Conservation (phyloP, 2,113 vertebrate species). For the Strix uralensis region DNA sequence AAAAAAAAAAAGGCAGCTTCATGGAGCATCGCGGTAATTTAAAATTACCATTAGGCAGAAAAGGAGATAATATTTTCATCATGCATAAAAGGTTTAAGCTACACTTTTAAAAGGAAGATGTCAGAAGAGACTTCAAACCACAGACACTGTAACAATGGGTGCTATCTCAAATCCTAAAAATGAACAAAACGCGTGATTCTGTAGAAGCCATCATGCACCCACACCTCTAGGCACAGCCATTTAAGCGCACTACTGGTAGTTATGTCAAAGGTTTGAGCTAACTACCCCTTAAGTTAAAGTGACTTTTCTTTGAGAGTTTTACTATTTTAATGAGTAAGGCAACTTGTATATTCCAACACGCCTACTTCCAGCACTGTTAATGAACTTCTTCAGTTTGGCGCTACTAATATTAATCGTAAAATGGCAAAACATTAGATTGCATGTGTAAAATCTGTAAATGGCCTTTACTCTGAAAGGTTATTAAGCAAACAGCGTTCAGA, state of each 20-base stretch:
- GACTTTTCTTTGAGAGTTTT: background rate
- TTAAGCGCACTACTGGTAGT: background rate
- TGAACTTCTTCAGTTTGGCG: background rate
- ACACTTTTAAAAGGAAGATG: background rate
- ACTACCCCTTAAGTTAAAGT: background rate
- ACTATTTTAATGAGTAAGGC: background rate
- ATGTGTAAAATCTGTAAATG: background rate
- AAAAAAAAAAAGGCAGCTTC: background rate
- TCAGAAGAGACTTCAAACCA: background rate
- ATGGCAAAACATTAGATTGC: background rate
- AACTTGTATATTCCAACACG: background rate
- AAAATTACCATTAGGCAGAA: background rate
- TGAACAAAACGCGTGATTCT: background rate
- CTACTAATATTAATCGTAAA: background rate
- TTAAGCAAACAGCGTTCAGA: background rate
- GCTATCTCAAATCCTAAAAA: background rate
- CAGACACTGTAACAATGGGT: fast-evolving
- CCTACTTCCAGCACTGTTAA: background rate
- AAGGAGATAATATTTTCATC: background rate
- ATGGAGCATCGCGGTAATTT: background rate
- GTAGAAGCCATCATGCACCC: background rate
- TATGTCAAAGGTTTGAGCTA: background rate
- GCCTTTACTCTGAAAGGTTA: background rate
- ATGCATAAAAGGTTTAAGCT: background rate
- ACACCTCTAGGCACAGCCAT: background rate